These are phyloP conservation scores for Dasypolia templi DNA, from an alignment of 2,888 invertebrate genomes.

Conservation along the genomic window DNA sequence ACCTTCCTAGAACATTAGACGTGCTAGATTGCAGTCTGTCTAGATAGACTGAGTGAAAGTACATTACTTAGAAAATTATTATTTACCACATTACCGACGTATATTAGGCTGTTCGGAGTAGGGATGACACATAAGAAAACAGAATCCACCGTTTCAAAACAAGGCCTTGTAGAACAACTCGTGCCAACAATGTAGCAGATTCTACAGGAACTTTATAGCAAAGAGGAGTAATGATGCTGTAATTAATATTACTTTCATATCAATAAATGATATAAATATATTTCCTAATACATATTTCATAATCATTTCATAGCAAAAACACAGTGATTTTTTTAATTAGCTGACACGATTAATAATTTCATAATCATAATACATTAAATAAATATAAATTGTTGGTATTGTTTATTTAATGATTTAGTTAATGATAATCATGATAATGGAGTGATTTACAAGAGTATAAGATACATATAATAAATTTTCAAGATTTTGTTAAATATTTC, in stretches of 20 bases:
- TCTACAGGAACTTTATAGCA: background rate
- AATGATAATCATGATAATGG: background rate
- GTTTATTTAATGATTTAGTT: conserved; percentile 25
- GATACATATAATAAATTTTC: conserved; percentile 11
- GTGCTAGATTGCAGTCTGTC: conserved; percentile 34
- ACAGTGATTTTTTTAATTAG: conserved; percentile 6
- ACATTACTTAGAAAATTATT: conserved; percentile 50
- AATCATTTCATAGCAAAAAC: background rate
- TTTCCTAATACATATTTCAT: conserved; percentile 4
- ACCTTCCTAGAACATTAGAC: conserved; percentile 56
- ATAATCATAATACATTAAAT: conserved; percentile 13
- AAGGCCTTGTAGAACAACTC: background rate
- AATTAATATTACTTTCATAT: background rate
- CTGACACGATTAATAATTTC: conserved; percentile 8
- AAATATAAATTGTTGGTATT: conserved; percentile 1
- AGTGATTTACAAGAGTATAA: conserved; percentile 18
- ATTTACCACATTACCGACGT: conserved; percentile 46
- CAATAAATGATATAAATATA: background rate
- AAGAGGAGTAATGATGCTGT: background rate
- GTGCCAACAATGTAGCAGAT: background rate
- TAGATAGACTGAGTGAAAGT: conserved; percentile 52
- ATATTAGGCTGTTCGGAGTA: background rate
- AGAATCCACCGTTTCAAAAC: too few relatives aligned
- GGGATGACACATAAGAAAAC: conserved; percentile 11
- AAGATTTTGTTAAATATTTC: background rate